Base-by-base conservation (phyloP, 2,113 vertebrate species). In the Nettapus auritus region DNA sequence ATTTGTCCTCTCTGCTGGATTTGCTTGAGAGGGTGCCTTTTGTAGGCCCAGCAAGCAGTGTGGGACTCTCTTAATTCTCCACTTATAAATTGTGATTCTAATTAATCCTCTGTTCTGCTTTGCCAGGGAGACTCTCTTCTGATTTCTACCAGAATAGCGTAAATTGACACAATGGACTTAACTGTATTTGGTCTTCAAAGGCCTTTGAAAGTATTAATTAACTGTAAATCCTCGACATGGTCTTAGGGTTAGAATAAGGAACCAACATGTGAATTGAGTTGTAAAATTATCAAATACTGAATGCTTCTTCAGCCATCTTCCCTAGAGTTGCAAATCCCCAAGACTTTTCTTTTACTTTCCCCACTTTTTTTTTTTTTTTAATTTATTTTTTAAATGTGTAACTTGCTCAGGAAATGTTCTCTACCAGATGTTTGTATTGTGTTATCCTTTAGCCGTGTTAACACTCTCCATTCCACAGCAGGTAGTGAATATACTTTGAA, bases 401-500 rank as follows among this genome's bases (percentile, higher is more conserved):
- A 88, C 53, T 76, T 73, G 29, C 74, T 82, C 22, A 48, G 56
- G 46, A 63, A 26, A 19, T 57, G 53, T 56, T 46, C 34, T 79
- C 40, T 87, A 31, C n/a, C 74, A 79, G 16, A n/a, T 66, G 26
- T 92, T 93, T 92, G 71, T 50, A 38, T 13, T 79, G 22, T 64
- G 46, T 86, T 74, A 90, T 74, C 33, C 56, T 92, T 88, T 84
- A 90, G 69, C 26, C 20, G 71, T 63, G 77, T 83, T 88, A 94
- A 90, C 77, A 79, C 66, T 74, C 88, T n/a, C 60, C 63, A 19
- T 71, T 42, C 42, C 20, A 48, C 33, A 50, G 26, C 11, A 64
- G 46, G 19, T 23, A 21, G 44, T 33, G 86, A 93, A 55, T 66
- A n/a, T 44, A 33, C 2, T 1, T 53, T 22, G 25, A 60, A 67